phyloP scores from a whole-genome alignment of 2,113 vertebrate genomes.

The Zosterops hypoxanthus region DNA sequence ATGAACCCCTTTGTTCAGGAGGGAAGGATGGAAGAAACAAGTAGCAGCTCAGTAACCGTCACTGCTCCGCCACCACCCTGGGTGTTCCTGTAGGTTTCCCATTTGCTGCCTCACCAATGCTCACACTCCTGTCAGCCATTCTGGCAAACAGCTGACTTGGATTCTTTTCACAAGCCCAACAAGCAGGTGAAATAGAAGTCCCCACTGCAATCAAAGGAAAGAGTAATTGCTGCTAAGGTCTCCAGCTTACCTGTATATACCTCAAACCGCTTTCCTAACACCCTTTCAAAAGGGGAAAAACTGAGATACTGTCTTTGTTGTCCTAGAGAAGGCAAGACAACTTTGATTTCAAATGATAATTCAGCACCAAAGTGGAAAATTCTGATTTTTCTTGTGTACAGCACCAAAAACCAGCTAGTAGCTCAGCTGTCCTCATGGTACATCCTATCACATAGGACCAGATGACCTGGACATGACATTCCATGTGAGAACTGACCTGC shows the following conservation, averaged over 20 bases:
- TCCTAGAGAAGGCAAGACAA: neutral
- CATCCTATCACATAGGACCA: neutral
- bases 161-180: neutral
- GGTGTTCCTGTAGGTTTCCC: neutral
- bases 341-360: neutral
- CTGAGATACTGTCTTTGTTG: neutral
- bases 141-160: neutral
- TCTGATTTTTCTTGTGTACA: neutral
- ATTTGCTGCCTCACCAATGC: neutral
- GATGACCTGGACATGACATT: neutral
- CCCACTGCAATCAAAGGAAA: neutral
- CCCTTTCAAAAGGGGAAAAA: neutral
- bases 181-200: neutral
- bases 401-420: neutral
- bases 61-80: rapidly evolving
- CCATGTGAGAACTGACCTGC: neutral
- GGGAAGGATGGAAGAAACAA: neutral
- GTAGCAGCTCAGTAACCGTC: neutral
- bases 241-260: neutral
- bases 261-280: neutral
- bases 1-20: neutral
- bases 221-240: neutral
- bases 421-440: neutral
- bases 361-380: neutral
- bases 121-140: neutral